A percentile compares a stretch with the other conserved stretches of the same genome.
Conservation (phyloP, 2,888 invertebrate genomes). For the Drosophila anomelani region DNA sequence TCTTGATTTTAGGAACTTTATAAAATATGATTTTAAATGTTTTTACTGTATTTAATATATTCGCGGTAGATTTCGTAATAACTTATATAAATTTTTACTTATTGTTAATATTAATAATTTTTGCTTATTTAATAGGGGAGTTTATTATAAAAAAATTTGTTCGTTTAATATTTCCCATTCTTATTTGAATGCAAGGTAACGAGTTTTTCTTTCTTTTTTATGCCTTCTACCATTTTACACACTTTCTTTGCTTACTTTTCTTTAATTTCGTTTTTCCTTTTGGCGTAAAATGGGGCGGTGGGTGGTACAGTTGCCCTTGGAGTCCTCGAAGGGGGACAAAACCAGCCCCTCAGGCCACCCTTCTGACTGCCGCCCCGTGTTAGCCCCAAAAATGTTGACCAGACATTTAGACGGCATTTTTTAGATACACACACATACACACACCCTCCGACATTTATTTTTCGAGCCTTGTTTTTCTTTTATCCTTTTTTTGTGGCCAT, state of each 20-base stretch:
- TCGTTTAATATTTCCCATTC: neutral
- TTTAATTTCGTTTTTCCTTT: neutral
- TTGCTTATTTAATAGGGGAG: no score
- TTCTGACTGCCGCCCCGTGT: neutral
- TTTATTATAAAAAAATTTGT: neutral
- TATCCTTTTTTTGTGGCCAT: constrained; percentile 10
- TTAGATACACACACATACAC: constrained; percentile 7
- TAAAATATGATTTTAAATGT: neutral
- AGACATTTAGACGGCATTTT: constrained; percentile 52
- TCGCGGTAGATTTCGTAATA: neutral
- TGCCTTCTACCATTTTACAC: neutral
- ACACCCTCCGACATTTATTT: constrained; percentile 13
- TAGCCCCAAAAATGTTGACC: constrained; percentile 36
- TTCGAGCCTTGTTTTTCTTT: constrained; percentile 4
- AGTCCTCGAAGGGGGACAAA: constrained; percentile 28
- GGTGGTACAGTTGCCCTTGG: constrained; percentile 62
- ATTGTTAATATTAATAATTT: neutral
- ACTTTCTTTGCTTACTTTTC: neutral
- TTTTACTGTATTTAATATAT: neutral
- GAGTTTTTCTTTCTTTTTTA: neutral
- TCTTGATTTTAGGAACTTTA: neutral
- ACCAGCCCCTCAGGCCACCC: neutral
- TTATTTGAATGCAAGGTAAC: constrained; percentile 3
- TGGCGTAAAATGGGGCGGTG: constrained; percentile 6
- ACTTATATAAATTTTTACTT: neutral